These are phyloP conservation scores for Lasioglossum vierecki DNA, from an alignment of 2,888 invertebrate species.

Conservation along the genomic window DNA sequence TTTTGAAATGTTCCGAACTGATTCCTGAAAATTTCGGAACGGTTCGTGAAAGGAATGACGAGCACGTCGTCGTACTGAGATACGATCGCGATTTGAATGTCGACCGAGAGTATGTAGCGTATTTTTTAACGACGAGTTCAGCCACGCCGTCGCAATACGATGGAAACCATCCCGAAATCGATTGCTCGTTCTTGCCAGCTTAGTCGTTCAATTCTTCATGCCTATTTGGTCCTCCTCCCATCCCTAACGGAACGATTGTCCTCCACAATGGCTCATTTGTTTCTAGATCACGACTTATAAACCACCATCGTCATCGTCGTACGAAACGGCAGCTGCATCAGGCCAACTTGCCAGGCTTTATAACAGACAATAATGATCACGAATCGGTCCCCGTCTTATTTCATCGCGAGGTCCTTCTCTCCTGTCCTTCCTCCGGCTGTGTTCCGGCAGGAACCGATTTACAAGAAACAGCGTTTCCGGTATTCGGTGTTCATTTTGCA, in stretches of 20 bases:
- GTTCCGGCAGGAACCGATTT: background rate
- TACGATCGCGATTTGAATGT: background rate
- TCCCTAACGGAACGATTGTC: slow-evolving; percentile 67
- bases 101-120: slow-evolving; percentile 9
- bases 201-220: slow-evolving; percentile 61
- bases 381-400: slow-evolving; percentile 52
- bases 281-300: slow-evolving; percentile 69
- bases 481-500: background rate
- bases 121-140: slow-evolving; percentile 35
- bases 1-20: background rate
- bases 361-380: slow-evolving; percentile 79
- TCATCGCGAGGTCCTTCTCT: slow-evolving; percentile 23
- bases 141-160: slow-evolving; percentile 34
- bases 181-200: slow-evolving; percentile 56
- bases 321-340: slow-evolving; percentile 69
- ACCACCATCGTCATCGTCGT: slow-evolving; percentile 55
- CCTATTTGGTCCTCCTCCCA: slow-evolving; percentile 65
- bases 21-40: background rate
- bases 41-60: background rate
- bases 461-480: background rate
- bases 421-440: background rate
- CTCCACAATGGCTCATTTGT: slow-evolving; percentile 75
- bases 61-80: background rate
- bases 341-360: slow-evolving; percentile 66
- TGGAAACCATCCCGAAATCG: slow-evolving; percentile 57